These are phyloP conservation scores for Zapornia atra DNA, from an alignment of 2,113 vertebrate genomes.

Conservation along the genomic window DNA sequence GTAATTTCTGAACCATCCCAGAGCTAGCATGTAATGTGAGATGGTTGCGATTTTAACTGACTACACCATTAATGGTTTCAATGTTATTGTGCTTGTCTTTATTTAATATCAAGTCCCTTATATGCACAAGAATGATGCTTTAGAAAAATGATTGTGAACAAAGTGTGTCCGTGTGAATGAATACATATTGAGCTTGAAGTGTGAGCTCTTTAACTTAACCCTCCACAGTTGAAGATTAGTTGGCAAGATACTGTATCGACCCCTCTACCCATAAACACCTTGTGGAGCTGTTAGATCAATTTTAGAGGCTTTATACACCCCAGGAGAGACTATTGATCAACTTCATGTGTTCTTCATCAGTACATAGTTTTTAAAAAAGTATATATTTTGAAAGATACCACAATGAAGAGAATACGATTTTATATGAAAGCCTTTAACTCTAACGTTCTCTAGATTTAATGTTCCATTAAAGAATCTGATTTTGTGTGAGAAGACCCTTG, in stretches of 20 bases:
- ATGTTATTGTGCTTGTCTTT: neutral
- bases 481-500: neutral
- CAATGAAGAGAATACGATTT: neutral
- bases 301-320: neutral
- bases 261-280: constrained; percentile 36
- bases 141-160: neutral
- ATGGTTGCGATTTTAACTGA: neutral
- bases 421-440: neutral
- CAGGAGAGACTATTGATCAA: constrained; percentile 17
- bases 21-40: neutral
- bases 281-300: constrained; percentile 35
- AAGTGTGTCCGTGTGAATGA: neutral
- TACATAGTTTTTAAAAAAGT: neutral
- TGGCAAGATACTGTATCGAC: neutral
- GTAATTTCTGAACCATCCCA: neutral
- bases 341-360: neutral
- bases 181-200: neutral
- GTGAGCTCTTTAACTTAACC: constrained; percentile 29
- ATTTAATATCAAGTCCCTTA: neutral
- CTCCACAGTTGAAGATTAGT: neutral
- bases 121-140: neutral
- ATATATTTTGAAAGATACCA: neutral
- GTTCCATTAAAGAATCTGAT: neutral
- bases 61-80: neutral
- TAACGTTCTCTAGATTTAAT: neutral